Base-by-base conservation (phyloP, 2,888 invertebrate species). In the Cryptops parisi region DNA sequence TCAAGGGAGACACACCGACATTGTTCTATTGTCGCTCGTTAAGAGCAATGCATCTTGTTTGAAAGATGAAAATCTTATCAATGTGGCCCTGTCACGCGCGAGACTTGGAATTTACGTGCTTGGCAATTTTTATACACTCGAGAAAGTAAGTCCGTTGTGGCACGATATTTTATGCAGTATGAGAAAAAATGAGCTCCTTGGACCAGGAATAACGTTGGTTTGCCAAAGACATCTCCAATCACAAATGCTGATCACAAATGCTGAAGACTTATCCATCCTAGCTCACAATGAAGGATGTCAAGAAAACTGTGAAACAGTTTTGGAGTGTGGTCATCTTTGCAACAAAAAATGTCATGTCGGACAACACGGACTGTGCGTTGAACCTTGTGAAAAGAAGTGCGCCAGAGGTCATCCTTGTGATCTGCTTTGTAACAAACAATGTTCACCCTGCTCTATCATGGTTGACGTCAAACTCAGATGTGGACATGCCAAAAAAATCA, bases 1-100 rank as follows among this genome's bases (percentile, higher is more conserved):
- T 62, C 87, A 54, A 27, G 56, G 56, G 6, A 50, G 54, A 40
- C 51, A 56, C 27, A 80, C 77, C 63, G 78, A 79, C 64, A 83
- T 87, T 62, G 79, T 87, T 50, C 73, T 88, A 58, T 68, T 88
- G 55, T 85, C 86, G 0, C 67, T 88, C 15, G 87, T 88, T 0
- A 75, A 87, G 63, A 85, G 80, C 64, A 85, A 85, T 68, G 65
- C 68, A 44, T 73, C 77, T 0, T 86, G 84, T 65, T 69, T 86
- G 6, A 69, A 71, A 3, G 77, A 76, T 22, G 73, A 77, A 39
- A 85, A 85, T 66, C 75, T 85, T 43, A 77, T 84, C 43, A 83
- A 84, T 63, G 85, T 86, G 1, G 82, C 84, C 0, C 67, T 87
- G 2, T 85, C 86, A 0, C 72, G 87, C 60, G 87, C 81, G 0